Percentiles rank a stretch among this genome's conserved stretches.
Conservation (phyloP, 2,888 invertebrate genomes). For the Antheraea assamensis region DNA sequence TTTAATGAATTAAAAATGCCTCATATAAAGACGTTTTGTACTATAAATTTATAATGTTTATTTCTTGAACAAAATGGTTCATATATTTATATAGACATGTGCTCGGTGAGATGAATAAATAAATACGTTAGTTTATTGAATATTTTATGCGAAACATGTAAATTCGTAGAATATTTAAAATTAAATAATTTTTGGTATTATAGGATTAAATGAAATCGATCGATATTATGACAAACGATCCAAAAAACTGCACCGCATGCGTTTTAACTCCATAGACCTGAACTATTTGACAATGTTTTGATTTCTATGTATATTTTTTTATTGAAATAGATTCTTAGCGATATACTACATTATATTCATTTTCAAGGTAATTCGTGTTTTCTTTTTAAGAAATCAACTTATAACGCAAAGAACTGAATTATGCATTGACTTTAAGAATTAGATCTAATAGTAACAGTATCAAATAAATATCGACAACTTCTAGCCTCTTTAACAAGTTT, state of each 20-base stretch:
- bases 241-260: neutral
- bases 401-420: too few relatives aligned
- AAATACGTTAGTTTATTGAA: conserved; percentile 3
- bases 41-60: neutral
- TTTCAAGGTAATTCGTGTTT: too few relatives aligned
- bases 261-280: neutral
- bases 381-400: too few relatives aligned
- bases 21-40: neutral
- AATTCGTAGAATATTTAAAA: neutral
- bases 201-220: neutral
- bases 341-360: too few relatives aligned
- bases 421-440: too few relatives aligned
- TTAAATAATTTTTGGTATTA: neutral
- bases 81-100: neutral
- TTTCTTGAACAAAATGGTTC: neutral
- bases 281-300: too few relatives aligned
- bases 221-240: neutral
- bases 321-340: too few relatives aligned
- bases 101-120: neutral
- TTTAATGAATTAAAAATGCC: neutral
- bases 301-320: too few relatives aligned
- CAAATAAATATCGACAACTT: conserved; percentile 26
- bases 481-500: neutral
- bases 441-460: neutral
- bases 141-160: neutral